A percentile compares a stretch with the other conserved stretches of the same genome.
Evolutionary conservation across 2,888 invertebrate species (phyloP).

Genomic region (Pachydiplax longipennis): DNA sequence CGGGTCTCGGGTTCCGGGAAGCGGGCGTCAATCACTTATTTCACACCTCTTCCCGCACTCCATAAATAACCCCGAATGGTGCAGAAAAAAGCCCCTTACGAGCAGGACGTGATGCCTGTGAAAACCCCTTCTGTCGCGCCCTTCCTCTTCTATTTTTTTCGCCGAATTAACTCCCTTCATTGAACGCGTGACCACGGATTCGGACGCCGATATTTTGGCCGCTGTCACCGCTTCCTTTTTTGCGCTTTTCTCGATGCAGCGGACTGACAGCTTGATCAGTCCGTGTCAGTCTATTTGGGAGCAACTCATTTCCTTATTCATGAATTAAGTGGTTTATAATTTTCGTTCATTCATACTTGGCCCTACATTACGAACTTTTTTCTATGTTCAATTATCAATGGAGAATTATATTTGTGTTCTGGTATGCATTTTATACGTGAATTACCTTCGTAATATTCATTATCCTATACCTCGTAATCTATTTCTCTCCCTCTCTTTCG

Average conservation of each 20-base stretch:
- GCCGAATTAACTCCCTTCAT: slow-evolving; percentile 17
- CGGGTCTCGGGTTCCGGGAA: slow-evolving; percentile 15
- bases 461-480: no score
- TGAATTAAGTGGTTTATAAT: no score
- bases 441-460: no score
- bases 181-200: not conserved
- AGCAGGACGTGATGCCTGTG: not conserved
- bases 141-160: not conserved
- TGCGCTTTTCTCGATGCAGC: slow-evolving; percentile 46
- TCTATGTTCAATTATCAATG: no score
- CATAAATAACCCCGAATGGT: slow-evolving; percentile 1
- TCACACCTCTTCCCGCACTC: not conserved
- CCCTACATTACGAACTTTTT: no score
- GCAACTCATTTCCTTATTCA: no score
- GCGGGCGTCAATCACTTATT: slow-evolving; percentile 6
- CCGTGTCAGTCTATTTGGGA: no score
- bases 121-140: not conserved
- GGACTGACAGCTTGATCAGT: not conserved
- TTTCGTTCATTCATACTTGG: no score
- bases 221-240: slow-evolving; percentile 24
- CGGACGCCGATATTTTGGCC: slow-evolving; percentile 50
- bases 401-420: no score
- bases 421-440: no score
- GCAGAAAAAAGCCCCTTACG: not conserved
- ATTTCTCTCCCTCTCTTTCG: no score